Conservation (phyloP, 2,113 vertebrate genomes). For the Piaya cayana region DNA sequence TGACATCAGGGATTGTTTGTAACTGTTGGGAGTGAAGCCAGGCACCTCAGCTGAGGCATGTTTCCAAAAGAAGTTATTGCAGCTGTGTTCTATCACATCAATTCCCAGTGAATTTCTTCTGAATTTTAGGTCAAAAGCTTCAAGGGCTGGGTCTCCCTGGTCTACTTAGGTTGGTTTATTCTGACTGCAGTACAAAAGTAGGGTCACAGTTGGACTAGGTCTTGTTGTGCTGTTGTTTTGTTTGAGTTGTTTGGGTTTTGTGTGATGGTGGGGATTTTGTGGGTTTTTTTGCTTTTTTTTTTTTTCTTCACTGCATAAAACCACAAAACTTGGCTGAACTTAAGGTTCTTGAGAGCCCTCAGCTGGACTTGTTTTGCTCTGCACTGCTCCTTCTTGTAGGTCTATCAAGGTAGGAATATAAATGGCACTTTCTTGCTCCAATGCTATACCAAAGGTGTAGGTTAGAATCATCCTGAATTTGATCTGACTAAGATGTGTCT, state of each 20-base stretch:
- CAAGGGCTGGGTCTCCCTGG: not conserved
- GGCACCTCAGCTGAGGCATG: conserved; percentile 7
- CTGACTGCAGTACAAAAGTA: not conserved
- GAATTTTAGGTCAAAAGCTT: not conserved
- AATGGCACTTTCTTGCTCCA: not conserved
- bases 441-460: not conserved
- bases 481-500: not conserved
- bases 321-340: not conserved
- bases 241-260: not conserved
- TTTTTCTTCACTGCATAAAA: not conserved
- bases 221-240: not conserved
- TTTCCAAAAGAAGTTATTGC: conserved; percentile 39
- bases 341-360: not conserved
- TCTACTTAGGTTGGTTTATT: not conserved
- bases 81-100: conserved; percentile 58
- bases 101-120: not conserved
- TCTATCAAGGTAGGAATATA: not conserved
- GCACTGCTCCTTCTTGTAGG: not conserved
- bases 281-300: not conserved
- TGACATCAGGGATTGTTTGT: not conserved
- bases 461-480: not conserved
- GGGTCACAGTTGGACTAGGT: not conserved
- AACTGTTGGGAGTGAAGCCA: conserved; percentile 38
- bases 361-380: not conserved
- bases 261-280: not conserved